phyloP scores from a whole-genome alignment of 2,888 invertebrate genomes.

The Cephus rjabovi region DNA sequence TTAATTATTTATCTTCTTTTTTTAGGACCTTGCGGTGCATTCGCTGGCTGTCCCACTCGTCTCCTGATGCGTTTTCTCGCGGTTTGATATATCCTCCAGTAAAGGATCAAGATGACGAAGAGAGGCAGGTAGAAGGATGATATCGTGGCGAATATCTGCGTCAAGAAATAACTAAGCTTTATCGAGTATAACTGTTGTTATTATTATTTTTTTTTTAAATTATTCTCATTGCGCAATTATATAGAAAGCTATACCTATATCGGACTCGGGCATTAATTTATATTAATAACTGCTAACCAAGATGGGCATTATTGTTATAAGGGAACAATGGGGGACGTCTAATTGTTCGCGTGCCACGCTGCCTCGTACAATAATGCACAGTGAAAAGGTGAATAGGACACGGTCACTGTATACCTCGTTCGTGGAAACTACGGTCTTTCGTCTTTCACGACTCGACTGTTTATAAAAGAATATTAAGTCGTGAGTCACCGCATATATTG shows the following conservation, averaged over 20 bases:
- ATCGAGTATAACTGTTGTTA: not conserved
- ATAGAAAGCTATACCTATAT: not conserved
- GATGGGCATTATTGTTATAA: not conserved
- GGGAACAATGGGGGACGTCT: not conserved
- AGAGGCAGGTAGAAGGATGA: conserved; percentile 93
- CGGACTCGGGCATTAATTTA: not conserved
- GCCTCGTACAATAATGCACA: not conserved
- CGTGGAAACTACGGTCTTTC: conserved; percentile 63
- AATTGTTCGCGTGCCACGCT: not conserved
- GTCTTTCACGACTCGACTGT: conserved; percentile 39
- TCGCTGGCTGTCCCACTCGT: conserved; percentile 68
- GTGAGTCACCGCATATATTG: not conserved
- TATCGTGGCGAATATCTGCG: conserved; percentile 88
- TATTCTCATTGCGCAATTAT: no score
- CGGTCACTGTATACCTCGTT: not conserved
- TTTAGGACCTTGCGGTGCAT: conserved; percentile 33
- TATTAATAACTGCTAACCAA: not conserved
- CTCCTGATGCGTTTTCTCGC: conserved; percentile 87
- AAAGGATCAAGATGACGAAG: conserved; percentile 86
- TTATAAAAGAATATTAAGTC: conserved; percentile 26
- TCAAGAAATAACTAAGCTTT: not conserved
- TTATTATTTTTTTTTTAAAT: not conserved
- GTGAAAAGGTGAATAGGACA: not conserved
- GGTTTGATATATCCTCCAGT: conserved; percentile 91
- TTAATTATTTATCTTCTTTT: not conserved